A percentile compares a stretch with the other conserved stretches of the same genome.
phyloP scores from a whole-genome alignment of 1,140 invertebrate species.

The Dinothrombium tinctorium region DNA sequence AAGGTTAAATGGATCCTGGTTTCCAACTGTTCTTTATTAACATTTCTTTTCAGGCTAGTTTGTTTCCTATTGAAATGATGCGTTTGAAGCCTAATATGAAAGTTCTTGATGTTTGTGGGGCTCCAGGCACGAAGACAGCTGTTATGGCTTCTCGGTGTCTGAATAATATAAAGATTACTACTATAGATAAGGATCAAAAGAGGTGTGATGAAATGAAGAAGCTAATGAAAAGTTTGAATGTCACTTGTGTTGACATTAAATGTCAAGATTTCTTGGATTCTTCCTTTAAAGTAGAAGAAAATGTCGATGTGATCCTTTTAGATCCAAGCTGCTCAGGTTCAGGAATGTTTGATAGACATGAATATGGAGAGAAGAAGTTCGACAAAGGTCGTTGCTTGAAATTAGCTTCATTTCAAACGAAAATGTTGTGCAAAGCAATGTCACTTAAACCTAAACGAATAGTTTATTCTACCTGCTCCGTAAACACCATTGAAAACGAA shows the following conservation, averaged over 20 bases:
- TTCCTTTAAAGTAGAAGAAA: conserved; percentile 27
- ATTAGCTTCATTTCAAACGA: conserved; percentile 54
- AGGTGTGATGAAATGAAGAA: conserved; percentile 14
- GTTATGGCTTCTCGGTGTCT: conserved; percentile 57
- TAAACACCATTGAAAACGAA: conserved; percentile 76
- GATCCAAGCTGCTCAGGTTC: conserved; percentile 90
- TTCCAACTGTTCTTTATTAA: too few relatives aligned
- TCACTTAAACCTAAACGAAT: conserved; percentile 56
- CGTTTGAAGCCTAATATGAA: conserved; percentile 36
- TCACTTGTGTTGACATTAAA: conserved; percentile 36
- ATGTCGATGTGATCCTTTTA: conserved; percentile 68
- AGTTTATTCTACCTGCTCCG: conserved; percentile 84
- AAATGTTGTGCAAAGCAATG: conserved; percentile 60
- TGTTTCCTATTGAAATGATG: conserved; percentile 49
- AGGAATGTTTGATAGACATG: conserved; percentile 41
- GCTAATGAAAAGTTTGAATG: conserved; percentile 26
- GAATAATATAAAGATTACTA: conserved; percentile 36
- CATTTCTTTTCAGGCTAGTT: too few relatives aligned
- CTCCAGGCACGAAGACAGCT: conserved; percentile 84
- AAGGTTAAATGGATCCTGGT: background rate
- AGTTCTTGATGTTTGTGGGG: conserved; percentile 77
- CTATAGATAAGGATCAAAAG: conserved; percentile 2
- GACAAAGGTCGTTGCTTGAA: conserved; percentile 34
- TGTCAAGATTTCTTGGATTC: conserved; percentile 42
- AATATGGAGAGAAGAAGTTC: conserved; percentile 18